Percentiles rank a stretch among this genome's conserved stretches.
Conservation (phyloP, 2,113 vertebrate genomes). For the Phalacrocorax carbo region DNA sequence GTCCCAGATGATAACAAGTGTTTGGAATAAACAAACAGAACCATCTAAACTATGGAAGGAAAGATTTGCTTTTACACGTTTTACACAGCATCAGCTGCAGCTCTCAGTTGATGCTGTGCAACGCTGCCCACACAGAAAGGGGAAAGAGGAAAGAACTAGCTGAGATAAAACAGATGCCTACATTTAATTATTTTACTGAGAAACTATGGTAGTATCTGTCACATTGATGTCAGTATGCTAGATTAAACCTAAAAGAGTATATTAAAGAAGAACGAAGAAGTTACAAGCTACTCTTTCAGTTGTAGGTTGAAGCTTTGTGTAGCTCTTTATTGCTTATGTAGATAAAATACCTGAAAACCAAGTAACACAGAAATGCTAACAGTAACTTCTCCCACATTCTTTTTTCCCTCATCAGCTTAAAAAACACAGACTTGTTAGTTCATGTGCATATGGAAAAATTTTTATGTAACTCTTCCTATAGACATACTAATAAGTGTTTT, state of each 20-base stretch:
- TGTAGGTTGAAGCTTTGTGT: neutral
- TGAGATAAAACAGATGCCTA: neutral
- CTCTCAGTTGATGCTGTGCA: neutral
- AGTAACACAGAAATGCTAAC: neutral
- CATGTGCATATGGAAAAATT: neutral
- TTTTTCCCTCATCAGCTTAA: neutral
- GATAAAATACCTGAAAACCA: neutral
- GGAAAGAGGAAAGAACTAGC: neutral
- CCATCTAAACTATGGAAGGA: neutral
- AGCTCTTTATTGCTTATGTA: neutral
- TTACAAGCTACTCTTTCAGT: neutral
- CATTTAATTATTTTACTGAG: neutral
- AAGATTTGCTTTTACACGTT: neutral
- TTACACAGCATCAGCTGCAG: neutral
- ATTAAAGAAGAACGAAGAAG: neutral
- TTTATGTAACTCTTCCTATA: neutral
- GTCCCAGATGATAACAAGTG: neutral
- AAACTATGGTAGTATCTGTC: neutral
- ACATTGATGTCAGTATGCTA: neutral
- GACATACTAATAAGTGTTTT: neutral
- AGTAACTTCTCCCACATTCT: neutral
- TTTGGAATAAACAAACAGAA: neutral
- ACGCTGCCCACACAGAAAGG: accelerated
- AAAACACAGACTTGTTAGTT: neutral
- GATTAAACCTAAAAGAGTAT: neutral